These are phyloP conservation scores for Catostylus mosaicus DNA, from an alignment of 30 jellyfish, hydroid and myxozoan genomes.

Conservation along the genomic window DNA sequence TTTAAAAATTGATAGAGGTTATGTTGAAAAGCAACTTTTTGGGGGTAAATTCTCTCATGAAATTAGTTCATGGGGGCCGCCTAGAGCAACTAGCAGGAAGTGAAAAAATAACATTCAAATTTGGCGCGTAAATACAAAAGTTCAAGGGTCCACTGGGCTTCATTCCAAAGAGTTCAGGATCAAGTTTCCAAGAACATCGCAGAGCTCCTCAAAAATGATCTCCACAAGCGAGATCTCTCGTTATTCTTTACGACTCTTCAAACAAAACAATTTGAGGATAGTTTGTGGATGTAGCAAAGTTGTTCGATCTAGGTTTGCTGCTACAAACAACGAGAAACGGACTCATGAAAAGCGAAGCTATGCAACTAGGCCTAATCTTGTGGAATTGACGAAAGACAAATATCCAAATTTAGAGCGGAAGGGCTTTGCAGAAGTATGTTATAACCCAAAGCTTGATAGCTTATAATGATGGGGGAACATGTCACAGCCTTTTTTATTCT, in stretches of 20 bases:
- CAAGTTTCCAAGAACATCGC: background rate
- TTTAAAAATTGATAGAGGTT: too few species aligned
- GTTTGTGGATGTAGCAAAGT: background rate
- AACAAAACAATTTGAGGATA: too few species aligned
- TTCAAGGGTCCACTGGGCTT: too few species aligned
- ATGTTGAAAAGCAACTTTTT: too few species aligned
- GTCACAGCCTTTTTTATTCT: too few species aligned
- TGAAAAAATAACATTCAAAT: too few species aligned
- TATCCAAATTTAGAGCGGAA: conserved; percentile 38
- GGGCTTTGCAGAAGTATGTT: conserved; percentile 40
- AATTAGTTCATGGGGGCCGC: too few species aligned
- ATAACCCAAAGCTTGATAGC: background rate
- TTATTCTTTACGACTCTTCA: background rate
- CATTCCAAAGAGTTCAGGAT: too few species aligned
- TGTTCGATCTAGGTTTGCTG: background rate
- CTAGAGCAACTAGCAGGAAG: too few species aligned
- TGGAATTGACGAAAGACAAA: conserved; percentile 27
- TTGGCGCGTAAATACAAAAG: too few species aligned
- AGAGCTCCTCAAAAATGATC: background rate
- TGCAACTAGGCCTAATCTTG: conserved; percentile 18
- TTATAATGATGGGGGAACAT: too few species aligned
- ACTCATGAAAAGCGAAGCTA: background rate
- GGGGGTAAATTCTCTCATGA: too few species aligned
- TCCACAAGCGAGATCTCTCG: background rate
- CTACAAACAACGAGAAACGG: background rate